phyloP scores from a whole-genome alignment of 2,888 invertebrate species.

The Gymnoscelis rufifasciata region DNA sequence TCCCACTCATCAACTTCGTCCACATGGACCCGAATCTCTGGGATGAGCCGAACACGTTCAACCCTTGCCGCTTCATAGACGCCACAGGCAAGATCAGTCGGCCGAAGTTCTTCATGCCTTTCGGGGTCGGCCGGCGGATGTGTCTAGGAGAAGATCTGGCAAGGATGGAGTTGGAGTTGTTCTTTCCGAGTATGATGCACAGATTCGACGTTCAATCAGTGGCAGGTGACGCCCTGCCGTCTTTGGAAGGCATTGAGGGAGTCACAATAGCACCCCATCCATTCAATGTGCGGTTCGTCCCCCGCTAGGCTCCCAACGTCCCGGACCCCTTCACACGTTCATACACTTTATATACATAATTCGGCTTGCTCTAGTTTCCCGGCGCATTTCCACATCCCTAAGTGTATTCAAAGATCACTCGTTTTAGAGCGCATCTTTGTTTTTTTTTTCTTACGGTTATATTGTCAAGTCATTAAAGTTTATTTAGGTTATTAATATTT shows the following conservation, averaged over 20 bases:
- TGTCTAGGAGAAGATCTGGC: slow-evolving; percentile 93
- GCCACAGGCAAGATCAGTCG: slow-evolving; percentile 88
- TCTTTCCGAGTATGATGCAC: slow-evolving; percentile 91
- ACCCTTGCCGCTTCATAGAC: slow-evolving; percentile 89
- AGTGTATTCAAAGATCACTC: slow-evolving; percentile 77
- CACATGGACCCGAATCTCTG: slow-evolving; percentile 94
- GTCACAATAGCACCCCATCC: slow-evolving; percentile 91
- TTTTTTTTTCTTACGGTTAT: too few relatives aligned
- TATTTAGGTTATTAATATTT: slow-evolving; percentile 62
- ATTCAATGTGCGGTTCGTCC: slow-evolving; percentile 85
- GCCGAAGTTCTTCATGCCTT: slow-evolving; percentile 94
- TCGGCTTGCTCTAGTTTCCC: slow-evolving; percentile 56
- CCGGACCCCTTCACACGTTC: slow-evolving; percentile 59
- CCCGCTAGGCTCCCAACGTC: slow-evolving; percentile 58
- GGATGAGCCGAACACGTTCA: slow-evolving; percentile 91
- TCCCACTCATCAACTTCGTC: slow-evolving; percentile 91
- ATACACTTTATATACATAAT: slow-evolving; percentile 63
- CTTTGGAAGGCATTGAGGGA: slow-evolving; percentile 88
- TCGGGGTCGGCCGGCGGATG: slow-evolving; percentile 93
- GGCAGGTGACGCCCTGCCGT: slow-evolving; percentile 85
- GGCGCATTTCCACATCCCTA: slow-evolving; percentile 55
- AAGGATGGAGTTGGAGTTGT: slow-evolving; percentile 93
- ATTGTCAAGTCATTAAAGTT: too few relatives aligned
- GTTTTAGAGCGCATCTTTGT: slow-evolving; percentile 76
- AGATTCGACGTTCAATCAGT: slow-evolving; percentile 87